Conservation (phyloP, 2,888 invertebrate genomes). For the Colletes collaris region DNA sequence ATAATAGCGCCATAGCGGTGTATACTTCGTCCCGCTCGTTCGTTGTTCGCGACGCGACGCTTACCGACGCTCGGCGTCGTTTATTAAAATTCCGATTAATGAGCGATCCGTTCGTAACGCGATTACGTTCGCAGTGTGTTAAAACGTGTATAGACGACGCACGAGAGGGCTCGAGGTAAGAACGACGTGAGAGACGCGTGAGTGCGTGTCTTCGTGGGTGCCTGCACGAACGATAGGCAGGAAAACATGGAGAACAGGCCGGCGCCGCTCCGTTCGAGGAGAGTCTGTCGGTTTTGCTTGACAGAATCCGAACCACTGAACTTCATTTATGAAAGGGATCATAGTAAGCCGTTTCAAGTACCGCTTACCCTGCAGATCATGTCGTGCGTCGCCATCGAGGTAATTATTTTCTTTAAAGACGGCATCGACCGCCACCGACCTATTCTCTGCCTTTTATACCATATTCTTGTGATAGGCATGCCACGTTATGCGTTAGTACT, state of each 20-base stretch:
- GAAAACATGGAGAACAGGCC: slow-evolving; percentile 86
- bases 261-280: slow-evolving; percentile 86
- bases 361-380: slow-evolving; percentile 90
- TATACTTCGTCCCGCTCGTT: slow-evolving; percentile 74
- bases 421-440: slow-evolving; percentile 43
- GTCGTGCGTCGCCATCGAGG: slow-evolving; percentile 91
- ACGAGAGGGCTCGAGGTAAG: slow-evolving; percentile 2
- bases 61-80: slow-evolving; percentile 82
- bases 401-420: slow-evolving; percentile 80
- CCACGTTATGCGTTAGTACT: neutral
- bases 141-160: slow-evolving; percentile 16
- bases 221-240: slow-evolving; percentile 48
- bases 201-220: slow-evolving; percentile 55
- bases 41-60: slow-evolving; percentile 75
- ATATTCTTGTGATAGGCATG: neutral
- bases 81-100: slow-evolving; percentile 48
- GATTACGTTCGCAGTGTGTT: slow-evolving; percentile 10
- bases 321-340: slow-evolving; percentile 87
- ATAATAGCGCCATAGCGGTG: slow-evolving; percentile 78
- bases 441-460: slow-evolving; percentile 19
- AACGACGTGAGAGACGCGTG: slow-evolving; percentile 40
- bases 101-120: slow-evolving; percentile 38
- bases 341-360: slow-evolving; percentile 85
- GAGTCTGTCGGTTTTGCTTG: slow-evolving; percentile 91
- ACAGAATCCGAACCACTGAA: slow-evolving; percentile 86